phyloP scores from a whole-genome alignment of 2,113 vertebrate species.

The Rhombomys opimus region DNA sequence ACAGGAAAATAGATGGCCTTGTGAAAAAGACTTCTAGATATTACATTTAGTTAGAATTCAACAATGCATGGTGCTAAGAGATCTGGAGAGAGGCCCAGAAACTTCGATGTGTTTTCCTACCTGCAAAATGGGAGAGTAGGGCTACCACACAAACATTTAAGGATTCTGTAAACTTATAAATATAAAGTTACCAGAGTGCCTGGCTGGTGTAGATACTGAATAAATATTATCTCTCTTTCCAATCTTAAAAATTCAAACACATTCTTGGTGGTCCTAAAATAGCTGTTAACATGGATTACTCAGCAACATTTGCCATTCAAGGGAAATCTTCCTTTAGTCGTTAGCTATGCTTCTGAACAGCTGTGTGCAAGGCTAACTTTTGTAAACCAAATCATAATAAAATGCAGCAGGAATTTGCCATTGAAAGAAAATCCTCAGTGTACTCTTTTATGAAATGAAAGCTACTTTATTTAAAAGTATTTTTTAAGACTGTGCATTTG shows the following conservation, averaged over 20 bases:
- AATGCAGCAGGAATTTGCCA: constrained; percentile 42
- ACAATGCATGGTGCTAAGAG: background rate
- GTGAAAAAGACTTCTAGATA: background rate
- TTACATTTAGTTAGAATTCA: constrained; percentile 39
- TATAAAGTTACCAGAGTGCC: background rate
- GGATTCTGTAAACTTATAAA: constrained; percentile 8
- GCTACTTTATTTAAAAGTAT: constrained; percentile 4
- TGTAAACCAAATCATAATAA: constrained; percentile 49
- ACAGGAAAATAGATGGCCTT: background rate
- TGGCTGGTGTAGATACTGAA: background rate
- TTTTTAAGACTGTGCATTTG: background rate
- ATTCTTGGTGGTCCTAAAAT: constrained; percentile 71
- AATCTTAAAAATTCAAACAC: constrained; percentile 59
- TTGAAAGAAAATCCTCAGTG: constrained; percentile 46
- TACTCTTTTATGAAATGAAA: constrained; percentile 48
- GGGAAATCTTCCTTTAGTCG: constrained; percentile 54
- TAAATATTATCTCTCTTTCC: constrained; percentile 56
- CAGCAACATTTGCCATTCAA: constrained; percentile 67
- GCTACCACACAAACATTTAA: background rate
- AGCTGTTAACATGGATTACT: constrained; percentile 55
- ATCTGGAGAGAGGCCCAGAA: background rate
- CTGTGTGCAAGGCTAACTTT: constrained; percentile 64
- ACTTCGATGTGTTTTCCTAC: background rate
- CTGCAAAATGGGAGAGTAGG: background rate
- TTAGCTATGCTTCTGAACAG: constrained; percentile 58